Evolutionary conservation across 2,888 invertebrate species (phyloP).

Genomic region (Drosophila helvetica): DNA sequence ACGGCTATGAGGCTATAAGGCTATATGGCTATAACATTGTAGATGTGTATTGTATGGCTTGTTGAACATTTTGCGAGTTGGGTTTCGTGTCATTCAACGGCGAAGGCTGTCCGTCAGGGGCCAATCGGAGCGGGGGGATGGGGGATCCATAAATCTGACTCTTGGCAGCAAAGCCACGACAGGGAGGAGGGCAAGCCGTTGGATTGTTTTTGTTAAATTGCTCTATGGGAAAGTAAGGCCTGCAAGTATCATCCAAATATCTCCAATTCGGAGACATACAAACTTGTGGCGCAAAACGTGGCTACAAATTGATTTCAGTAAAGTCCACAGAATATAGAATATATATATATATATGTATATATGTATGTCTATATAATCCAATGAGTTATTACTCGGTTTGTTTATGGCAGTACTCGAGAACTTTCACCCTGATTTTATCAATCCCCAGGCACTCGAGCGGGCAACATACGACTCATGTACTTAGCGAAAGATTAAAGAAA

Average conservation of each 20-base stretch:
- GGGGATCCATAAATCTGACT: conserved; percentile 24
- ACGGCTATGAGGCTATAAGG: background rate
- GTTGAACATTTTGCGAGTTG: conserved; percentile 49
- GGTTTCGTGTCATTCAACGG: conserved; percentile 33
- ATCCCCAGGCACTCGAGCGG: conserved; percentile 15
- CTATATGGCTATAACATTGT: background rate
- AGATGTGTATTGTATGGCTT: conserved; percentile 55
- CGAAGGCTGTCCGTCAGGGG: conserved; percentile 45
- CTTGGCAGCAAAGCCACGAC: conserved; percentile 7
- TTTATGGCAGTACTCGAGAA: conserved; percentile 34
- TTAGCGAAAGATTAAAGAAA: conserved; percentile 24
- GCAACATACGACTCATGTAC: background rate
- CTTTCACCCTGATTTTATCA: conserved; percentile 48
- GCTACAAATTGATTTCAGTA: background rate
- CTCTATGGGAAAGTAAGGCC: too few species aligned
- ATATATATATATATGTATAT: too few species aligned
- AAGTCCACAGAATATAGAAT: background rate
- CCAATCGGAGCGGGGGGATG: conserved; percentile 1
- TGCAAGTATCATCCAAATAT: too few species aligned
- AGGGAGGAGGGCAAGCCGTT: background rate
- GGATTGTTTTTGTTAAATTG: background rate
- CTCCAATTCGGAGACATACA: too few species aligned
- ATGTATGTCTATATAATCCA: conserved; percentile 25
- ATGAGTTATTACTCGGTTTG: conserved; percentile 14
- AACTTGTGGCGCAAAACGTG: too few species aligned